Conservation (phyloP, 2,797 vertebrate genomes). For the Podargus strigoides region DNA sequence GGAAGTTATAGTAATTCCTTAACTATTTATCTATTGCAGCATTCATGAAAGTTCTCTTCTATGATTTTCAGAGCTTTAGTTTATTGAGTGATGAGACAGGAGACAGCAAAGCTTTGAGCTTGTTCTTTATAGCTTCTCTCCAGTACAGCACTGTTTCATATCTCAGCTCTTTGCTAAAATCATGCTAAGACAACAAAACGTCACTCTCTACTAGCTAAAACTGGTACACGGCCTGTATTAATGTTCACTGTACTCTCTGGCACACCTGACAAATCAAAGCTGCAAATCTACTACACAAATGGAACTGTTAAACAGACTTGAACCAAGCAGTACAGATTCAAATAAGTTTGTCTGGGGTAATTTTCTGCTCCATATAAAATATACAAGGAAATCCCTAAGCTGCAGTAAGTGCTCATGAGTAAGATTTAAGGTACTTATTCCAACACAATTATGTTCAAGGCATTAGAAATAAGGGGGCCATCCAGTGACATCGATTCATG, state of each 20-base stretch:
- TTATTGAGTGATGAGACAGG: background rate
- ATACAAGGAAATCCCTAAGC: slow-evolving; percentile 9
- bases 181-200: background rate
- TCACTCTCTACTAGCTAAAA: background rate
- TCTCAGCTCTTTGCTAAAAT: background rate
- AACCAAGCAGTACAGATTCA: slow-evolving; percentile 23
- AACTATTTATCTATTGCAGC: slow-evolving; percentile 30
- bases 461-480: slow-evolving; percentile 62
- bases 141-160: background rate
- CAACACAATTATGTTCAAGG: slow-evolving; percentile 58
- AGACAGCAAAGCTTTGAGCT: slow-evolving; percentile 30
- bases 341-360: background rate
- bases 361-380: slow-evolving; percentile 27
- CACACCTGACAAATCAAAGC: slow-evolving; percentile 20
- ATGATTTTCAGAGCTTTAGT: background rate
- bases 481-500: slow-evolving; percentile 69
- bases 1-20: background rate
- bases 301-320: slow-evolving; percentile 29
- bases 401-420: slow-evolving; percentile 70
- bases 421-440: slow-evolving; percentile 63
- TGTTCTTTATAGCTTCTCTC: background rate
- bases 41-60: slow-evolving; percentile 26
- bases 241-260: background rate
- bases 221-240: background rate
- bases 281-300: slow-evolving; percentile 28